A percentile compares a stretch with the other conserved stretches of the same genome.
Evolutionary conservation across 2,797 vertebrate genomes (phyloP).

Genomic region (Carcharodon carcharias): DNA sequence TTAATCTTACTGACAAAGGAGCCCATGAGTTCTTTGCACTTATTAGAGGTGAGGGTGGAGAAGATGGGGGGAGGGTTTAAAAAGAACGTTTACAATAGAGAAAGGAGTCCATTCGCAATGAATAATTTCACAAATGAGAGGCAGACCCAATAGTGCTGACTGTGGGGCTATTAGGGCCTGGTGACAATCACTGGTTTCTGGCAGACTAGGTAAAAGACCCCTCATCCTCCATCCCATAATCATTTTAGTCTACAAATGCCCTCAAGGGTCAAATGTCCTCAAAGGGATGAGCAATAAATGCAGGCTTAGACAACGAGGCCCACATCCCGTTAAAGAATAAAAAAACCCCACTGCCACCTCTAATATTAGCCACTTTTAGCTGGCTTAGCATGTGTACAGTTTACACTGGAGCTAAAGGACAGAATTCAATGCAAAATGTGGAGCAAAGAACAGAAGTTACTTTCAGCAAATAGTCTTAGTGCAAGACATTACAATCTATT

Average conservation of each 20-base stretch:
- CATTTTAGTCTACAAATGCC: not conserved
- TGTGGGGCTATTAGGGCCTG: not conserved
- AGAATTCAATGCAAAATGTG: not conserved
- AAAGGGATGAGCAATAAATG: not conserved
- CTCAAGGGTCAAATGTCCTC: not conserved
- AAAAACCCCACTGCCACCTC: not conserved
- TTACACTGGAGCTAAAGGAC: not conserved
- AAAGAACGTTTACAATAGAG: no score
- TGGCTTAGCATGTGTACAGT: not conserved
- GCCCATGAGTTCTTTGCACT: no score
- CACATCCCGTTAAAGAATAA: no score
- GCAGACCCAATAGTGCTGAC: no score
- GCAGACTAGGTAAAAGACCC: not conserved
- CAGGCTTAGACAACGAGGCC: no score
- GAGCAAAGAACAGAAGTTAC: not conserved
- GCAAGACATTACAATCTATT: not conserved
- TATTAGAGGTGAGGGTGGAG: no score
- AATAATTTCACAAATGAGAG: no score
- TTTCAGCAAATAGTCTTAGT: not conserved
- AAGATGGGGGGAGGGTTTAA: no score
- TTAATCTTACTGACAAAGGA: no score
- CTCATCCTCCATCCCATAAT: not conserved
- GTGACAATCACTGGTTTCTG: not conserved
- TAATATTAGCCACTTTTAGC: not conserved
- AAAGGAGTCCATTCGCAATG: no score